Evolutionary conservation across 2,113 vertebrate species (phyloP).

Genomic region (Protobothrops mucrosquamatus): DNA sequence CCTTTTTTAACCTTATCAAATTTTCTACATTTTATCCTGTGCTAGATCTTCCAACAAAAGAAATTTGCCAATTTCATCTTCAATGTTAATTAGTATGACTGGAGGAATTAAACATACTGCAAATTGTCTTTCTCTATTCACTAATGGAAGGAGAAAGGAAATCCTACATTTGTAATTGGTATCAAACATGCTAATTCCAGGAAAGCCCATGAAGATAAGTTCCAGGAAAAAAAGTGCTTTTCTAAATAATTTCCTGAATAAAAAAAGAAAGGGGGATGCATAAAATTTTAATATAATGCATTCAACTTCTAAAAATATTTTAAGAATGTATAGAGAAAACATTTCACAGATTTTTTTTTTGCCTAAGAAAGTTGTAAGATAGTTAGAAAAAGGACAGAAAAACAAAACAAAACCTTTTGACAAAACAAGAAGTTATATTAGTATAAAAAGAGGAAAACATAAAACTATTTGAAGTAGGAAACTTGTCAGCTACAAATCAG

Average conservation of each 20-base stretch:
- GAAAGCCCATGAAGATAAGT: background rate
- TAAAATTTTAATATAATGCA: background rate
- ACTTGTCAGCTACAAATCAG: background rate
- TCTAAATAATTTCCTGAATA: background rate
- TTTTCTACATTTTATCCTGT: background rate
- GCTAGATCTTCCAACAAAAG: background rate
- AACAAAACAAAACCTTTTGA: background rate
- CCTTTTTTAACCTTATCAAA: background rate
- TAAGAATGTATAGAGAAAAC: background rate
- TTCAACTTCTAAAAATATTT: background rate
- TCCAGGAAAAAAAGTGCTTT: background rate
- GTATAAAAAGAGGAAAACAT: accelerated
- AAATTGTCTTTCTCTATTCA: background rate
- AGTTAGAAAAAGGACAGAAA: conserved; percentile 27
- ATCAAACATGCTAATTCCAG: background rate
- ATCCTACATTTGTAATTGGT: background rate
- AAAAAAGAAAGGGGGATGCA: background rate
- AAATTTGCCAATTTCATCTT: background rate
- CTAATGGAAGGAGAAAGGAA: background rate
- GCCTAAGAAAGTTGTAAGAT: conserved; percentile 28
- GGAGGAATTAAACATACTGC: background rate
- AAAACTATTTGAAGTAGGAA: background rate
- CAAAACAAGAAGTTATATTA: background rate
- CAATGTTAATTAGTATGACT: background rate
- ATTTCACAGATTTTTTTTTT: conserved; percentile 9